Evolutionary conservation across 2,797 vertebrate species (phyloP).

Genomic region (Australoheros facetus): DNA sequence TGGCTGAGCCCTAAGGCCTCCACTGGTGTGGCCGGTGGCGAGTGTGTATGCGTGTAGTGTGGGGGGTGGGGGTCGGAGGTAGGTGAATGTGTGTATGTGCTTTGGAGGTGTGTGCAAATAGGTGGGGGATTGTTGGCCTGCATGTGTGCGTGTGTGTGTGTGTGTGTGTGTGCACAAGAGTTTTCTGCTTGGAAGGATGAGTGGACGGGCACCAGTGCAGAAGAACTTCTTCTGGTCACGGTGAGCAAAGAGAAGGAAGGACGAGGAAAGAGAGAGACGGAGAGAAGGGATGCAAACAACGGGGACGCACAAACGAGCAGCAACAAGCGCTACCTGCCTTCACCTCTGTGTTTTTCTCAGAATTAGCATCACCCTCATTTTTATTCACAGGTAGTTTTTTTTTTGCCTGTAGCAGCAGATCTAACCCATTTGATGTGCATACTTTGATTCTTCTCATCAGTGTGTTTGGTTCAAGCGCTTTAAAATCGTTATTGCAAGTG

Average conservation of each 20-base stretch:
- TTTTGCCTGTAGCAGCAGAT: background rate
- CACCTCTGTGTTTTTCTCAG: background rate
- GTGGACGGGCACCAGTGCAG: conserved; percentile 94
- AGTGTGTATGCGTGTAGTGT: conserved; percentile 46
- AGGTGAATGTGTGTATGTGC: conserved; percentile 30
- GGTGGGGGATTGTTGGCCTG: background rate
- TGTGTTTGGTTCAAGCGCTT: background rate
- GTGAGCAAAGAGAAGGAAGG: conserved; percentile 36
- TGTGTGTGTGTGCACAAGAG: background rate
- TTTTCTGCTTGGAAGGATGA: conserved; percentile 91
- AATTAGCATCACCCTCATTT: background rate
- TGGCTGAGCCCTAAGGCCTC: conserved; percentile 97
- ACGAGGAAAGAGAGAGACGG: conserved; percentile 2
- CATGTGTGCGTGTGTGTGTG: conserved; percentile 17
- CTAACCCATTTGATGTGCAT: background rate
- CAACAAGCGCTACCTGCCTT: background rate
- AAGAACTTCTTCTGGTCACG: conserved; percentile 90
- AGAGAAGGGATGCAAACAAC: conserved; percentile 1
- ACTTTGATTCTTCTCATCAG: background rate
- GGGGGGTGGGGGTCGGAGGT: conserved; percentile 25
- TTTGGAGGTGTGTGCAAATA: conserved; percentile 24
- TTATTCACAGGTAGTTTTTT: background rate
- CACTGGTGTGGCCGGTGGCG: conserved; percentile 87
- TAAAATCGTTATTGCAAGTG: background rate
- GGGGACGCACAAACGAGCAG: background rate